Evolutionary conservation across 2,113 vertebrate species (phyloP).

Genomic region (Embiotoca jacksoni): DNA sequence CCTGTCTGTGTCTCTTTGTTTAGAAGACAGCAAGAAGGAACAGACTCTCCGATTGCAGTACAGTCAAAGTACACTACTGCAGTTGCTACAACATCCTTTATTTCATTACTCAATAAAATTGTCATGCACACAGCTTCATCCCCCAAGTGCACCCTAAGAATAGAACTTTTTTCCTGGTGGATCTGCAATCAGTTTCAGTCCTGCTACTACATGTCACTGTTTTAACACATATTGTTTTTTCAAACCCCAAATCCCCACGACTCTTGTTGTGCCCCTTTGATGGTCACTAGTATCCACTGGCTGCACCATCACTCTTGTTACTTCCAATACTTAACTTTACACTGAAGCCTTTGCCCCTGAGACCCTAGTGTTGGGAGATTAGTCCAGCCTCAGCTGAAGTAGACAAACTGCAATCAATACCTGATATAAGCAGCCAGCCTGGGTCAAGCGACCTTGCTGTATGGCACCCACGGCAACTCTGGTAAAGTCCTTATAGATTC

Average conservation of each 20-base stretch:
- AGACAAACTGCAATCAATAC: slow-evolving; percentile 81
- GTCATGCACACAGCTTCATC: slow-evolving; percentile 32
- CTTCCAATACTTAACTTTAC: slow-evolving; percentile 70
- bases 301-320: slow-evolving; percentile 54
- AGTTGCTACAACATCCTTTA: slow-evolving; percentile 20
- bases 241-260: slow-evolving; percentile 44
- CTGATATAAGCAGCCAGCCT: slow-evolving; percentile 69
- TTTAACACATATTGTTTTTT: slow-evolving; percentile 40
- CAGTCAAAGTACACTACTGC: background rate
- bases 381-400: slow-evolving; percentile 67
- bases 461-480: slow-evolving; percentile 64
- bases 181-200: slow-evolving; percentile 4
- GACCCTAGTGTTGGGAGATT: slow-evolving; percentile 70
- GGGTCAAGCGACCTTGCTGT: slow-evolving; percentile 71
- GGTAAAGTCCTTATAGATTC: slow-evolving; percentile 82
- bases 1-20: slow-evolving; percentile 8
- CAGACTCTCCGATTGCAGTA: background rate
- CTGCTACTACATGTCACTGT: slow-evolving; percentile 12
- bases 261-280: slow-evolving; percentile 41
- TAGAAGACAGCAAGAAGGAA: slow-evolving; percentile 1
- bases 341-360: slow-evolving; percentile 64
- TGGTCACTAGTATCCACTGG: slow-evolving; percentile 50
- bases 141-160: slow-evolving; percentile 32
- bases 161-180: slow-evolving; percentile 23
- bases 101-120: slow-evolving; percentile 39